phyloP scores from a whole-genome alignment of 2,113 vertebrate species.

The Oenanthe melanoleuca region DNA sequence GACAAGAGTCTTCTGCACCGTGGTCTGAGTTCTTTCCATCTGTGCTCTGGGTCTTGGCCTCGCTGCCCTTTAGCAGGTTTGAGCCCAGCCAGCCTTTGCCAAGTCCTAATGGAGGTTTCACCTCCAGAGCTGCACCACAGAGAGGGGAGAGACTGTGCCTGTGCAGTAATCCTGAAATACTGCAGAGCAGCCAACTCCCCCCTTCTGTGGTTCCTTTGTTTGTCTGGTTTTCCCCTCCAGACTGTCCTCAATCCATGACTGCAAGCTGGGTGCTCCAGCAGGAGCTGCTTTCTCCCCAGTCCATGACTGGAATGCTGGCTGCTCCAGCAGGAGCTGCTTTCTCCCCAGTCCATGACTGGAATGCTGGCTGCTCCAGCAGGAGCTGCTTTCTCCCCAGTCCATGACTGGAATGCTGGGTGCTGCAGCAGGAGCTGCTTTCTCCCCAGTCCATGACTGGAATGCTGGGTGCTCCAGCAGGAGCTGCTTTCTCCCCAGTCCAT shows the following conservation, averaged over 20 bases:
- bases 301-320: fast-evolving
- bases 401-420: background rate
- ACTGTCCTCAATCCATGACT: background rate
- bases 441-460: too few species aligned
- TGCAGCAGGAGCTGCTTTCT: background rate
- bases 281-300: background rate
- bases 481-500: background rate
- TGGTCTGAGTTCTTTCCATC: background rate
- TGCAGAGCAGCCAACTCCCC: background rate
- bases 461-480: too few species aligned
- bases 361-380: too few species aligned
- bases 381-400: background rate
- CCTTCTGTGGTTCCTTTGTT: fast-evolving
- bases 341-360: background rate
- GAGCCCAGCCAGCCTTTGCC: background rate
- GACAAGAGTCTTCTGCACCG: background rate
- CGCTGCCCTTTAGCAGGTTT: background rate
- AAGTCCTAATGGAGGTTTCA: background rate
- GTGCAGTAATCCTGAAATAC: background rate
- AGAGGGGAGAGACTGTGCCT: background rate
- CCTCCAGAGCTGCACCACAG: background rate
- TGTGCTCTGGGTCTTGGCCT: background rate
- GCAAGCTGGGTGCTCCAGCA: too few species aligned
- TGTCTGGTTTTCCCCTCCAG: background rate
- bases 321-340: background rate